Evolutionary conservation across 2,113 vertebrate species (phyloP), one percentile per base, ranked within the genome.

Genomic region (Shinisaurus crocodilurus): DNA sequence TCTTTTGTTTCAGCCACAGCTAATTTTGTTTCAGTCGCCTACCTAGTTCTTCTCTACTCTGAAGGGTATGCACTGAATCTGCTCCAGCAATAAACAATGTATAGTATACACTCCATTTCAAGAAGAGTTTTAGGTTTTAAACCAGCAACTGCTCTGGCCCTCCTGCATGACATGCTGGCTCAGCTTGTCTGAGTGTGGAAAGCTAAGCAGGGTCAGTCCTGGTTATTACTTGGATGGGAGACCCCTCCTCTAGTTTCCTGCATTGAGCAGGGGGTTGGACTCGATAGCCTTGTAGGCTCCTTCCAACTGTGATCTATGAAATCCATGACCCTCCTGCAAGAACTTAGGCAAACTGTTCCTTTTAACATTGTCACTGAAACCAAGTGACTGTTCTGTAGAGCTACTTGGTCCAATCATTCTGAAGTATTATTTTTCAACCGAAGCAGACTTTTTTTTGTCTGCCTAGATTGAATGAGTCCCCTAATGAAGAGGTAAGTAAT

Each of bases 81-180:
- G 0, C 8, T 0, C 48, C 0, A 4, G 0, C 8, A 1, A 7
- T 27, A 74, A 86, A 86, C 9, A 40, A 40, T 57, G 5, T 54
- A 75, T 75, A 34, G n/a, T 63, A 25, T 3, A 76, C 12, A 75
- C 45, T 18, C 27, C 32, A 3, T 65, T 87, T 87, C 65, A 65
- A 87, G 29, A 77, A 48, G 29, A n/a, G 32, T 67, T 88, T 75
- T 13, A 34, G 37, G 27, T 60, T 70, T 77, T 63, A 87, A 6
- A 77, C 15, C 37, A 48, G 37, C 15, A 48, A 45, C n/a, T 34
- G 16, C 50, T 86, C 10, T 54, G 50, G 50, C 50, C 50, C 50
- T 54, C 50, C 3, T n/a, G n/a, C n/a, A n/a, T n/a, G n/a, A n/a
- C n/a, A n/a, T n/a, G n/a, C n/a, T n/a, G n/a, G n/a, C n/a, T n/a